Conservation (phyloP, 2,113 vertebrate genomes). For the Prietella phreatophila region DNA sequence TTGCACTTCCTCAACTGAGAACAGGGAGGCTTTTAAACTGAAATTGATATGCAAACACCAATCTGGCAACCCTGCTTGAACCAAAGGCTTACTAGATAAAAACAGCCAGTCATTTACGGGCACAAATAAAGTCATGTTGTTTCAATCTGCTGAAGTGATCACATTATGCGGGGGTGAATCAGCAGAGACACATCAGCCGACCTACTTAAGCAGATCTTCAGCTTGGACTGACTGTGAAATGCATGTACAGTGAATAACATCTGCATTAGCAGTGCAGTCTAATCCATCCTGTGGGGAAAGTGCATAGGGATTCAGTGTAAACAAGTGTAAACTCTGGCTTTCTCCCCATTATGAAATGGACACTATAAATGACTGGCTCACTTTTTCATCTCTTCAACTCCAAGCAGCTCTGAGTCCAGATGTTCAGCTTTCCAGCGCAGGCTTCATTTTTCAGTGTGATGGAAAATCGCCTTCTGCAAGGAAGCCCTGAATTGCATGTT, state of each 20-base stretch:
- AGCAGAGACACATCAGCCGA: constrained; percentile 1
- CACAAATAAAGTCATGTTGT: constrained; percentile 22
- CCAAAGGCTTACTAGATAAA: constrained; percentile 1
- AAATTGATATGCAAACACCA: background rate
- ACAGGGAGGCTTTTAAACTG: background rate
- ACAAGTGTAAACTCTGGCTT: constrained; percentile 12
- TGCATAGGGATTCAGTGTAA: background rate
- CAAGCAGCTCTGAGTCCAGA: background rate
- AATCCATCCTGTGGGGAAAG: background rate
- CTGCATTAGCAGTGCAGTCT: background rate
- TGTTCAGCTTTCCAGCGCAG: constrained; percentile 8
- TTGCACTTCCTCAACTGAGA: no score
- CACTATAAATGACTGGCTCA: background rate
- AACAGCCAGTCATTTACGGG: constrained; percentile 15
- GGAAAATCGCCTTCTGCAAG: constrained; percentile 20
- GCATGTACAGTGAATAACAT: background rate
- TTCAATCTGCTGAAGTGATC: constrained; percentile 10
- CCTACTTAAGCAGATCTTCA: background rate
- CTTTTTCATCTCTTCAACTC: background rate
- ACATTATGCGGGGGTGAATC: constrained; percentile 39
- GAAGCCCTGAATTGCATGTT: background rate
- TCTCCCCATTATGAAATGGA: constrained; percentile 1
- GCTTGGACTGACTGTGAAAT: background rate
- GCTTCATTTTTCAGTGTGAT: constrained; percentile 31
- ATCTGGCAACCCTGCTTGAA: constrained; percentile 13